These are phyloP conservation scores for Mionectes macconnelli DNA, from an alignment of 2,113 vertebrate genomes.

Conservation along the genomic window DNA sequence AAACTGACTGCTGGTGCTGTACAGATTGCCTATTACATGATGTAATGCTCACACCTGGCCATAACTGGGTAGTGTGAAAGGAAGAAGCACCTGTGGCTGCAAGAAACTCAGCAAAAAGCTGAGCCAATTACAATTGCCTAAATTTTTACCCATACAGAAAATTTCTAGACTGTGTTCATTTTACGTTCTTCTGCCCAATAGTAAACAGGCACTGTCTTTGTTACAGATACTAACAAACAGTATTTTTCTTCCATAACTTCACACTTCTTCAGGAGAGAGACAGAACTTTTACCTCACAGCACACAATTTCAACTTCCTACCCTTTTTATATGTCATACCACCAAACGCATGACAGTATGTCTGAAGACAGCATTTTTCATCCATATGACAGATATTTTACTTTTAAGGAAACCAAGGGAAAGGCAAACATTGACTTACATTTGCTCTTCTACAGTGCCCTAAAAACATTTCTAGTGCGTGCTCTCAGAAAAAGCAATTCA, in stretches of 20 bases:
- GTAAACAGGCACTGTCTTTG: background rate
- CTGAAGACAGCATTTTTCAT: background rate
- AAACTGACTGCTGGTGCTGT: background rate
- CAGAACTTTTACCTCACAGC: background rate
- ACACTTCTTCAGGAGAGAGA: background rate
- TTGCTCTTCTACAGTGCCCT: background rate
- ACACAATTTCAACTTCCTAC: background rate
- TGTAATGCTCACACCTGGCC: background rate
- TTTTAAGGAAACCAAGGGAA: background rate
- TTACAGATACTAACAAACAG: background rate
- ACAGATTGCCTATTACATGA: background rate
- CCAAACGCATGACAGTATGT: background rate
- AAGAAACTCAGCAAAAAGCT: background rate
- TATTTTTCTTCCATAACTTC: background rate
- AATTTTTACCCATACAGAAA: background rate
- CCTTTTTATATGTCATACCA: background rate
- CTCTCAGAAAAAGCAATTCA: background rate
- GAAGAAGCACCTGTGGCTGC: background rate
- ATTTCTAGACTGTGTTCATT: background rate
- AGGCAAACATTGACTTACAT: background rate
- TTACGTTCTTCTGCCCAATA: background rate
- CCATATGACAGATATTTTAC: background rate
- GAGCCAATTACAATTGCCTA: background rate
- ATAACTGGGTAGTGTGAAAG: fast-evolving
- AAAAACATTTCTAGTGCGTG: background rate